Percentiles rank a stretch among this genome's conserved stretches.
These are phyloP conservation scores for Sinosuthora webbiana DNA, from an alignment of 2,113 vertebrate genomes.

Conservation along the genomic window DNA sequence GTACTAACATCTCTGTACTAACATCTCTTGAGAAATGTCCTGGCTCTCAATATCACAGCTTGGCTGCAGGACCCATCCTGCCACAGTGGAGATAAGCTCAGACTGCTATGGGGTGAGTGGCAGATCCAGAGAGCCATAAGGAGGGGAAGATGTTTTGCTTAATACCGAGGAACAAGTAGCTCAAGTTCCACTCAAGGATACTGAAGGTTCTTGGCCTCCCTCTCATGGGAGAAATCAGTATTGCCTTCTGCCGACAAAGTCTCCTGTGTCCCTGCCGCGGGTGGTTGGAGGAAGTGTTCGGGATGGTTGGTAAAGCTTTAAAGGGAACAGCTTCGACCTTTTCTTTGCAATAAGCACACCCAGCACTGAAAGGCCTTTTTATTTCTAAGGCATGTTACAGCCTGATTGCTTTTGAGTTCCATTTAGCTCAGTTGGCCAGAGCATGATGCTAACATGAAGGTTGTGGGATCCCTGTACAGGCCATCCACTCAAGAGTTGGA, in stretches of 20 bases:
- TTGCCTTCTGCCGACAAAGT: not conserved
- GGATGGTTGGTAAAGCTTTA: not conserved
- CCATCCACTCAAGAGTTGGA: not conserved
- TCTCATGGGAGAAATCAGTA: conserved; percentile 6
- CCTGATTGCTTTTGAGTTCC: not conserved
- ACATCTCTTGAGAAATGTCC: not conserved
- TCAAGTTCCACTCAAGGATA: not conserved
- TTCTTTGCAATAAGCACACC: not conserved
- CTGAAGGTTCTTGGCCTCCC: conserved; percentile 24
- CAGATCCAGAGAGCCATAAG: not conserved
- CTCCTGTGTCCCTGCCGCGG: fast-evolving
- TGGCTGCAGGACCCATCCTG: not conserved
- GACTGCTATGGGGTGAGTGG: not conserved
- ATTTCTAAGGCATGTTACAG: not conserved
- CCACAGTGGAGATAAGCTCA: not conserved
- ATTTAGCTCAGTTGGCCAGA: not conserved
- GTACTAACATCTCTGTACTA: not conserved
- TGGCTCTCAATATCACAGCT: not conserved
- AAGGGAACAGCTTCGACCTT: not conserved
- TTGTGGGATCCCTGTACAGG: not conserved
- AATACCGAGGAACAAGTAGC: not conserved
- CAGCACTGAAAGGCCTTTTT: not conserved
- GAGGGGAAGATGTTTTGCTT: not conserved
- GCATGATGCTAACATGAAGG: not conserved
- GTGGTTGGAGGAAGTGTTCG: fast-evolving